Percentiles rank a stretch among this genome's conserved stretches.
Evolutionary conservation across 2,797 vertebrate genomes (phyloP).

Genomic region (Discoglossus pictus): DNA sequence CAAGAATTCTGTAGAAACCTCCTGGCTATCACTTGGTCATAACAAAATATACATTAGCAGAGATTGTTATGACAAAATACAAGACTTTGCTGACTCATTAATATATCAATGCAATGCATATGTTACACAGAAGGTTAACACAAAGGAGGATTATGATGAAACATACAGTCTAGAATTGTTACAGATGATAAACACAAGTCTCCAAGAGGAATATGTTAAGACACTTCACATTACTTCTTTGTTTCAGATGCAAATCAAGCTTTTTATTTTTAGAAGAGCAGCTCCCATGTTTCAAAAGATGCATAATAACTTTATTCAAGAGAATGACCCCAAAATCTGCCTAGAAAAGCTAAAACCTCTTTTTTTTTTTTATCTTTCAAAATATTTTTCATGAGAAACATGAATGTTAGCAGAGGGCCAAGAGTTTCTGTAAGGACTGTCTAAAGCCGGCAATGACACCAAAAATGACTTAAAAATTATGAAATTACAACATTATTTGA

Average conservation of each 20-base stretch:
- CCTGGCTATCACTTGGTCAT: not conserved
- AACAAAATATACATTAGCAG: not conserved
- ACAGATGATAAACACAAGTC: constrained; percentile 64
- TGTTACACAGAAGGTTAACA: constrained; percentile 58
- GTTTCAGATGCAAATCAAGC: constrained; percentile 75
- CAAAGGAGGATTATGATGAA: constrained; percentile 66
- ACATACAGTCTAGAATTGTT: constrained; percentile 68
- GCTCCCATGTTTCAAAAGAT: constrained; percentile 68
- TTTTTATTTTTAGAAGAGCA: constrained; percentile 64
- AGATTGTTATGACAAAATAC: not conserved
- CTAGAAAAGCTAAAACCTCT: constrained; percentile 60
- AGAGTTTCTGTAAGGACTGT: constrained; percentile 54
- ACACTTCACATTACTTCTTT: constrained; percentile 59
- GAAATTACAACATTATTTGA: too few relatives aligned
- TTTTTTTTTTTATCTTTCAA: constrained; percentile 62
- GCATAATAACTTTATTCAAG: constrained; percentile 63
- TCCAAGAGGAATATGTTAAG: constrained; percentile 49
- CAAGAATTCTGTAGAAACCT: not conserved
- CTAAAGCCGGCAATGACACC: constrained; percentile 66
- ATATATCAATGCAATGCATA: constrained; percentile 62
- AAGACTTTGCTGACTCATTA: constrained; percentile 33
- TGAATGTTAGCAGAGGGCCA: constrained; percentile 57
- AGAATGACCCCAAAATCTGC: constrained; percentile 54
- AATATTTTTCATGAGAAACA: constrained; percentile 62
- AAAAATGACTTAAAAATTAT: too few relatives aligned